Evolutionary conservation across 2,888 invertebrate genomes (phyloP), one percentile per base, ranked within the genome.

Genomic region (Drosophila paranaensis): DNA sequence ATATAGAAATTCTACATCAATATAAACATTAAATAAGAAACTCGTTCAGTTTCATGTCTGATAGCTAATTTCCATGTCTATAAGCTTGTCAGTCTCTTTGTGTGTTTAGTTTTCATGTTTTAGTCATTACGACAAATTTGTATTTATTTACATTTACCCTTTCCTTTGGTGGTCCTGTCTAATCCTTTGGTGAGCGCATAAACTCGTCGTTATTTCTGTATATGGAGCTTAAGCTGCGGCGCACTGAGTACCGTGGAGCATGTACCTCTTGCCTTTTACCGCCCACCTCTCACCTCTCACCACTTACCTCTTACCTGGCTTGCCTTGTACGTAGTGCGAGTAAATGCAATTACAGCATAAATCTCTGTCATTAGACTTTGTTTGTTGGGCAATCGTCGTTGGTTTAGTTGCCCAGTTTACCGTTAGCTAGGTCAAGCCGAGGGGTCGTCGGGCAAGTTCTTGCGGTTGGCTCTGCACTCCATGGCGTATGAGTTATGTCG

Each of bases 321-420:
- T n/a, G 30, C 8, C 33, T 1, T 10, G 50, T n/a, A 51, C 46
- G 45, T 56, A 56, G 63, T 51, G 50, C 64, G 60, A 83, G 81
- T 76, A 81, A 83, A 89, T 84, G 83, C 88, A 84, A 84, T 84
- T 84, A 84, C 79, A 84, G 79, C 85, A 84, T 84, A 84, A 84
- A 84, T 84, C 84, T 81, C 85, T 89, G 89, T 89, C 85, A 84
- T 84, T 84, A 84, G 84, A 89, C 84, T 84, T 81, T 89, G 88
- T 89, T 87, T 84, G 84, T 80, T 83, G 83, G 67, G 33, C 77
- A 63, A 67, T 60, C 42, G 54, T 27, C 42, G 50, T 50, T 50
- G 50, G 30, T 45, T 54, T 54, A 45, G 43, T 42, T 58, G 35
- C 42, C 57, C 45, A 10, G 35, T 51, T 39, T 50, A 45, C 50